phyloP scores from a whole-genome alignment of 2,888 invertebrate genomes.

The Petrolisthes cinctipes region DNA sequence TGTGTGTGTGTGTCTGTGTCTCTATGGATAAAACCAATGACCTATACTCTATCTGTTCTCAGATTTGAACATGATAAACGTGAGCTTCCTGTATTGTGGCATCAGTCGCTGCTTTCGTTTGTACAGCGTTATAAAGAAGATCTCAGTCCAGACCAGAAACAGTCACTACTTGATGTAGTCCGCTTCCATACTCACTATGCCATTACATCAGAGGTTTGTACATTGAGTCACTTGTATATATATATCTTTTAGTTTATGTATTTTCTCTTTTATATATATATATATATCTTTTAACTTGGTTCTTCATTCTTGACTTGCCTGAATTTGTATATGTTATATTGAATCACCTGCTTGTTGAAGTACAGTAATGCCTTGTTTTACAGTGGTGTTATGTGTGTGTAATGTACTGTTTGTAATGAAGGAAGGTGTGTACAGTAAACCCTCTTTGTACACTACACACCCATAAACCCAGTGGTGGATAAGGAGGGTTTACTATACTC shows the following conservation, averaged over 20 bases:
- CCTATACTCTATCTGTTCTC: neutral
- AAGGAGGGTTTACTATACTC: no score
- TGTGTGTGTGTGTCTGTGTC: no score
- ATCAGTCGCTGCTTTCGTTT: constrained; percentile 93
- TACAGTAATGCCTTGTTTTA: neutral
- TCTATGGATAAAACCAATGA: no score
- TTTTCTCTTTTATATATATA: neutral
- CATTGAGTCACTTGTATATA: neutral
- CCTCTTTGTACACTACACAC: no score
- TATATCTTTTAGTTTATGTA: neutral
- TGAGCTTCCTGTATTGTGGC: constrained; percentile 95
- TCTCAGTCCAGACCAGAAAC: constrained; percentile 91
- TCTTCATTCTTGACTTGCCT: neutral
- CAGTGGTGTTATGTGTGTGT: no score
- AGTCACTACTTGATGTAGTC: constrained; percentile 84
- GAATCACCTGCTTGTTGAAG: neutral
- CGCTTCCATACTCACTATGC: constrained; percentile 77
- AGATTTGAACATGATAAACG: constrained; percentile 77
- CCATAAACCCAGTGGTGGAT: no score
- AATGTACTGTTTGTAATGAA: no score
- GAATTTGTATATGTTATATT: neutral
- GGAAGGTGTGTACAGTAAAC: no score
- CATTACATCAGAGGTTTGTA: constrained; percentile 85
- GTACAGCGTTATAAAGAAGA: constrained; percentile 95
- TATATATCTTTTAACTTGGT: neutral